Conservation (phyloP, 1,140 invertebrate genomes). For the Alviniconcha marisindica region DNA sequence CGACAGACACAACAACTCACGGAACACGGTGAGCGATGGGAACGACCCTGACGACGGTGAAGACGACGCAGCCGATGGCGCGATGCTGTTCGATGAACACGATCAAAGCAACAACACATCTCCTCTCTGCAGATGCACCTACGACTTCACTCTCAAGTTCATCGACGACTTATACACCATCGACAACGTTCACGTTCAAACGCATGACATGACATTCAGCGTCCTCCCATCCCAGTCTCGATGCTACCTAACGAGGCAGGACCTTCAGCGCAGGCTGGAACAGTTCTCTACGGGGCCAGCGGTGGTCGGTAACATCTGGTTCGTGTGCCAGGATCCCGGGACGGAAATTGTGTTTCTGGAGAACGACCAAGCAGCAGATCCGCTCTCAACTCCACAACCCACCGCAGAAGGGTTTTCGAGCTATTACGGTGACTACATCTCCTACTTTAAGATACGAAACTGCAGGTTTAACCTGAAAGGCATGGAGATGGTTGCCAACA, state of each 20-base stretch:
- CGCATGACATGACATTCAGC: not conserved
- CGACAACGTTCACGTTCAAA: not conserved
- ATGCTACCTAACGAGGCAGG: conserved; percentile 1
- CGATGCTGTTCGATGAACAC: no score
- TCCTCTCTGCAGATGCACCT: no score
- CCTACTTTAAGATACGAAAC: not conserved
- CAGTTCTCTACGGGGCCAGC: not conserved
- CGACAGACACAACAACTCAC: no score
- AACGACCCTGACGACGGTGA: not conserved
- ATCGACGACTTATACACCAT: not conserved
- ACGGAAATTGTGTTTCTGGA: not conserved
- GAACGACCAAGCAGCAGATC: not conserved
- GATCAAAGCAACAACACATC: no score
- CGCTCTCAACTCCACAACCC: no score
- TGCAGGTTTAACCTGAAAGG: not conserved
- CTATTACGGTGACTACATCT: conserved; percentile 2
- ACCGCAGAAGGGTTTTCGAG: not conserved
- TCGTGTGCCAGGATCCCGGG: not conserved
- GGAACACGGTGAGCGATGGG: not conserved
- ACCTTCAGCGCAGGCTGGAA: not conserved
- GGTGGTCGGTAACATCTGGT: not conserved
- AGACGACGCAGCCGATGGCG: no score
- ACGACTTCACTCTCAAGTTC: no score
- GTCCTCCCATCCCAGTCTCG: not conserved
- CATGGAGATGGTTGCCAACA: not conserved